Percentiles rank a stretch among this genome's conserved stretches.
phyloP scores from a whole-genome alignment of 2,797 vertebrate species.

The Antennarius maculatus region DNA sequence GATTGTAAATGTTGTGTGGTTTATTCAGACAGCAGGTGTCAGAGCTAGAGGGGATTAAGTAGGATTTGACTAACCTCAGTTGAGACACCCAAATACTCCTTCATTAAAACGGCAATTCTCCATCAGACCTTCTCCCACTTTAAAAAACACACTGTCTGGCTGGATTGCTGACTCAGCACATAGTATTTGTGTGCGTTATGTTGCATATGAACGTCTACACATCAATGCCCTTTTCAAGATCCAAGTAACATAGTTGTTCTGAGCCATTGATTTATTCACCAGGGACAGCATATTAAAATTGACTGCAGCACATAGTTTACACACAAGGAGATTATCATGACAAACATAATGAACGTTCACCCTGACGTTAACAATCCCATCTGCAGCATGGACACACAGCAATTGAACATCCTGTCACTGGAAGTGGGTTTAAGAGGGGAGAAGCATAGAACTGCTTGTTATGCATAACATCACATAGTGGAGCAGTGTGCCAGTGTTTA shows the following conservation, averaged over 20 bases:
- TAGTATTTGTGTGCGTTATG: background rate
- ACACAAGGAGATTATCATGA: conserved; percentile 54
- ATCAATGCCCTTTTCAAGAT: conserved; percentile 35
- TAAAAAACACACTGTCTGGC: conserved; percentile 1
- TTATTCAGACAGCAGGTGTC: conserved; percentile 44
- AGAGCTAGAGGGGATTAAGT: conserved; percentile 22
- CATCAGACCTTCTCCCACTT: background rate
- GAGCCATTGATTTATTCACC: conserved; percentile 55
- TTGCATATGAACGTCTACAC: conserved; percentile 33
- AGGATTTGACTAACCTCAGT: conserved; percentile 25
- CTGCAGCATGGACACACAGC: conserved; percentile 30
- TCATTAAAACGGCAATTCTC: conserved; percentile 29
- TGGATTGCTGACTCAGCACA: background rate
- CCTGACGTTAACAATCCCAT: conserved; percentile 38
- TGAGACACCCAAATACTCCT: conserved; percentile 21
- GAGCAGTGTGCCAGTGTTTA: background rate
- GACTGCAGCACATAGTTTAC: conserved; percentile 52
- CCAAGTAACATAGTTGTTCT: conserved; percentile 32
- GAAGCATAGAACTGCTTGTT: conserved; percentile 17
- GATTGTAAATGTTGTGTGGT: conserved; percentile 53
- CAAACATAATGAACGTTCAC: conserved; percentile 55
- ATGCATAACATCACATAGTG: conserved; percentile 19
- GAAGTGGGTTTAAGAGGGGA: conserved; percentile 36
- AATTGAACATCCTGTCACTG: conserved; percentile 57
- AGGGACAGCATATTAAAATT: conserved; percentile 47